Conservation (phyloP, 1,140 invertebrate genomes). For the Caenorhabditis briggsae region DNA sequence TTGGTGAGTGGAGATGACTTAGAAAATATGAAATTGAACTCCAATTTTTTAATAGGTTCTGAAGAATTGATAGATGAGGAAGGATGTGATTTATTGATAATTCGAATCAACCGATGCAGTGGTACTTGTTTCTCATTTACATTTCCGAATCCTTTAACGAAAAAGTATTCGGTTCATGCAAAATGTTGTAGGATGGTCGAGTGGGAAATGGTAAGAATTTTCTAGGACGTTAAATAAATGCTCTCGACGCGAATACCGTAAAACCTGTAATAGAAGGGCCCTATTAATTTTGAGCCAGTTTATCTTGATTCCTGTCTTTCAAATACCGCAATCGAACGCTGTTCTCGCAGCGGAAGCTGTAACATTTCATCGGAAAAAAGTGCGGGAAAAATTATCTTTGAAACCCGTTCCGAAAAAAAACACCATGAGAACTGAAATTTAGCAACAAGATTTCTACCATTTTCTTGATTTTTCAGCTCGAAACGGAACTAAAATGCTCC, state of each 20-base stretch:
- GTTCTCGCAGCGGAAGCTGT: too few relatives aligned
- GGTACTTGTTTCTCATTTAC: slow-evolving; percentile 58
- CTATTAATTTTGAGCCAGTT: too few relatives aligned
- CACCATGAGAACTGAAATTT: too few relatives aligned
- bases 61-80: slow-evolving; percentile 62
- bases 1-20: slow-evolving; percentile 15
- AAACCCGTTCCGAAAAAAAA: too few relatives aligned
- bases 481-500: slow-evolving; percentile 54
- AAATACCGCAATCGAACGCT: too few relatives aligned
- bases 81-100: slow-evolving; percentile 60
- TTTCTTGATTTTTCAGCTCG: slow-evolving; percentile 43
- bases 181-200: slow-evolving; percentile 62
- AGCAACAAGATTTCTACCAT: not conserved
- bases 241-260: too few relatives aligned
- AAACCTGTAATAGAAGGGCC: too few relatives aligned
- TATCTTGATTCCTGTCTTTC: too few relatives aligned
- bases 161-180: slow-evolving; percentile 48
- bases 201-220: slow-evolving; percentile 55
- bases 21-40: not conserved
- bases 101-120: slow-evolving; percentile 60
- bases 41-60: not conserved
- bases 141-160: slow-evolving; percentile 59
- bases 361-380: too few relatives aligned
- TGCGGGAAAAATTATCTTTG: too few relatives aligned
- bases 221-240: too few relatives aligned